phyloP scores from a whole-genome alignment of 2,888 invertebrate genomes.

The Lepidochrysops patricia region DNA sequence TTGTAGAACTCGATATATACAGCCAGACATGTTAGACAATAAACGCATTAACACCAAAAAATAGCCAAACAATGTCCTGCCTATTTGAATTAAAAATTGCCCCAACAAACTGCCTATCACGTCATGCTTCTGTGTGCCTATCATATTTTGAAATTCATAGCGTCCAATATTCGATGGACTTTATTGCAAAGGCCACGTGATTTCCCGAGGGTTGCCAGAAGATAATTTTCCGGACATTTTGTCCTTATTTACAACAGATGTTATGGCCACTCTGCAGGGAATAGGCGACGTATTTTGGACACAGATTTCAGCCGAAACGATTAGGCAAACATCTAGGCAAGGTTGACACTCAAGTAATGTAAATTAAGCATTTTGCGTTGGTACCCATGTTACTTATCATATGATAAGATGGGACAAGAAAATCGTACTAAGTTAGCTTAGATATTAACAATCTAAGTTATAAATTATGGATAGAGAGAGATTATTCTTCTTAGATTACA shows the following conservation, averaged over 20 bases:
- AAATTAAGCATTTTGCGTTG: not conserved
- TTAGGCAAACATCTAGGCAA: not conserved
- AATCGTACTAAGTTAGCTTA: too few relatives aligned
- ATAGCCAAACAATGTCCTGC: too few relatives aligned
- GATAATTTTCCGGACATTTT: constrained; percentile 11
- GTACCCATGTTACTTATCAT: too few relatives aligned
- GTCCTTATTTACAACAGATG: constrained; percentile 12
- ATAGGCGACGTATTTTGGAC: not conserved
- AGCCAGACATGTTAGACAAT: too few relatives aligned
- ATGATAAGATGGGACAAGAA: too few relatives aligned
- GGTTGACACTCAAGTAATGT: not conserved
- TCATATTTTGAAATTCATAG: constrained; percentile 3
- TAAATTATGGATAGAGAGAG: too few relatives aligned
- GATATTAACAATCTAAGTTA: too few relatives aligned
- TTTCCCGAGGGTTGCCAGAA: constrained; percentile 1
- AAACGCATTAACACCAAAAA: too few relatives aligned
- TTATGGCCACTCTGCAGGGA: constrained; percentile 8
- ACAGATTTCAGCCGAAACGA: not conserved
- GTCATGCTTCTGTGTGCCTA: not conserved
- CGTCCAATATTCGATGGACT: not conserved
- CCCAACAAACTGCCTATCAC: not conserved
- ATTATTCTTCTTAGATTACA: too few relatives aligned
- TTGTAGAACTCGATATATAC: too few relatives aligned
- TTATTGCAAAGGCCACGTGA: not conserved
- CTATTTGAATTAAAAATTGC: not conserved